These are phyloP conservation scores for Drosophila saltans DNA, from an alignment of 1,140 invertebrate genomes.

Conservation along the genomic window DNA sequence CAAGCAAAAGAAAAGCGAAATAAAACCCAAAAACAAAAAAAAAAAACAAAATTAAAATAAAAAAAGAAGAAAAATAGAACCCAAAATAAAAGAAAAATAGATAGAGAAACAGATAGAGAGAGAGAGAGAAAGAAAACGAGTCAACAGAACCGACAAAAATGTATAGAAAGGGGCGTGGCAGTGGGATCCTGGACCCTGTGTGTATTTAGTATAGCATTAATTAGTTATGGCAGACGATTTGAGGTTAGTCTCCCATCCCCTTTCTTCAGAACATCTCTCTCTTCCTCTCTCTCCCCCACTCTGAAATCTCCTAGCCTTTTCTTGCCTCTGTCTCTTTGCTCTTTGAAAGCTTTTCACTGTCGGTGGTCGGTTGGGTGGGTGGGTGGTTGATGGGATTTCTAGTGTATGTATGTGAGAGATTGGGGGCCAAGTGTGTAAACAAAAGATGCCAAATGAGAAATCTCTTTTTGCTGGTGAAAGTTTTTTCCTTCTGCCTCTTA, in stretches of 20 bases:
- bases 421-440: constrained; percentile 43
- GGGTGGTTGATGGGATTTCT: not conserved
- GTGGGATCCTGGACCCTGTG: constrained; percentile 25
- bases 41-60: not conserved
- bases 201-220: constrained; percentile 77
- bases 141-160: constrained; percentile 1
- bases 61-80: not conserved
- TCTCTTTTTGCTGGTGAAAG: constrained; percentile 39
- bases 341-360: constrained; percentile 82
- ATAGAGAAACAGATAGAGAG: not conserved
- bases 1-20: constrained; percentile 27
- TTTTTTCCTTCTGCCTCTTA: constrained; percentile 13
- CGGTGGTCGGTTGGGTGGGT: not conserved
- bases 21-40: constrained; percentile 7
- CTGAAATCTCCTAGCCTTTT: too few species aligned
- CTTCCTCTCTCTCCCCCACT: not conserved
- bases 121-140: not conserved
- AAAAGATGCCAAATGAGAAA: constrained; percentile 50
- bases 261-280: too few species aligned
- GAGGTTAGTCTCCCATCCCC: constrained; percentile 62
- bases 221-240: constrained; percentile 83
- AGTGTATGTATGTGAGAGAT: not conserved
- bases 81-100: not conserved
- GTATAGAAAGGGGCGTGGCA: constrained; percentile 17
- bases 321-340: constrained; percentile 9